Base-by-base conservation (phyloP, 2,113 vertebrate species). In the Leucosticte australis region DNA sequence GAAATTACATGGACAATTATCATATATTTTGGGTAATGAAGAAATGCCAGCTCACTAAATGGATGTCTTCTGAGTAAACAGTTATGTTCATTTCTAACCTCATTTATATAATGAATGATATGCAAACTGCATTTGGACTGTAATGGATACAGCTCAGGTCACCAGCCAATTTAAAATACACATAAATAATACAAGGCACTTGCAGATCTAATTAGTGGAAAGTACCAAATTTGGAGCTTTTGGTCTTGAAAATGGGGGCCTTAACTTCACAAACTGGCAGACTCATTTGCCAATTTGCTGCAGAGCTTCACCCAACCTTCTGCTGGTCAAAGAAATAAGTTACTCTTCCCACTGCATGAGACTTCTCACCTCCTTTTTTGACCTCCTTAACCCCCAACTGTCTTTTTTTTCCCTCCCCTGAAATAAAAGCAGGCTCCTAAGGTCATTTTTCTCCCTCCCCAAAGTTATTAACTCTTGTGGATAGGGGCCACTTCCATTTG, bases 51-150 rank as follows among this genome's bases (percentile, higher is more conserved):
- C 76, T 98, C 57, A 69, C 68, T 97, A 95, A 97, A 97, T 91
- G 92, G 87, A 95, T 97, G 74, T 94, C 94, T 96, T 95, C 87
- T 80, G 96, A 95, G 92, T 94, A 97, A 97, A 97, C 89, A 93
- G 82, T 88, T 94, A 80, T 39, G 76, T 96, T 93, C 80, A 68
- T 78, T 94, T 91, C 73, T 63, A 85, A 86, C 47, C 59, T 94
- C 63, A 75, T 94, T 95, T 96, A 64, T 96, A 24, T 95, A 96
- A 95, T 89, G 78, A 91, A 89, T 92, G 75, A 78, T 91, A 62
- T 52, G 53, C 93, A 95, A 94, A 96, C 85, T 92, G 47, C 37
- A 33, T 92, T 95, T 90, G 90, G 81, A 63, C 86, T 68, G 33
- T 78, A 90, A 90, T 59, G 74, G 90, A 77, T 91, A 82, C 9